These are phyloP conservation scores for Gopherus evgoodei DNA, from an alignment of 2,113 vertebrate species.

Conservation along the genomic window DNA sequence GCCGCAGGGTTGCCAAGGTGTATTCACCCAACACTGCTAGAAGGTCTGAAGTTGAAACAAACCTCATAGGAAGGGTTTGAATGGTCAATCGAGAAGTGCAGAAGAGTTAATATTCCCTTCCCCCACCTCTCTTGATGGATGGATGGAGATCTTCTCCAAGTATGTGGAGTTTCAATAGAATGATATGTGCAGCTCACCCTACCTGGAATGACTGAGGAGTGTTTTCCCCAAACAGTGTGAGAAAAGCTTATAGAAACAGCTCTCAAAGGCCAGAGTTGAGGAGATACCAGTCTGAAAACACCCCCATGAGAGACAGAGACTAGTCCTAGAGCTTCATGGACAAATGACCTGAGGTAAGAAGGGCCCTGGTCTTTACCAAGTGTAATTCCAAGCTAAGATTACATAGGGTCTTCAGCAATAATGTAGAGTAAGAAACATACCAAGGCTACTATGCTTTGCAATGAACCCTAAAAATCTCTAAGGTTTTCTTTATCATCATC, in stretches of 20 bases:
- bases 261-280: rapidly evolving
- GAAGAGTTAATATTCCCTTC: neutral
- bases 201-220: too few relatives aligned
- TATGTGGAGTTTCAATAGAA: neutral
- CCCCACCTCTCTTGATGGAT: too few relatives aligned
- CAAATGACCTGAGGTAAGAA: rapidly evolving
- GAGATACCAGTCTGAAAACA: neutral
- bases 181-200: too few relatives aligned
- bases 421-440: neutral
- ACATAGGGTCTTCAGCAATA: rapidly evolving
- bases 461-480: slow-evolving; percentile 64
- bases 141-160: neutral
- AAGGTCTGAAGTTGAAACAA: neutral
- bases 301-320: neutral
- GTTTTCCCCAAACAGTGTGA: too few relatives aligned
- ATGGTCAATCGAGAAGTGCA: neutral
- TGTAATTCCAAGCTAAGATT: neutral
- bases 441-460: slow-evolving; percentile 30
- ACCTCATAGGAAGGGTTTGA: neutral
- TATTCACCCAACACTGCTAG: neutral
- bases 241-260: too few relatives aligned
- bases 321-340: neutral
- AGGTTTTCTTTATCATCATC: slow-evolving; percentile 49
- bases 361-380: neutral
- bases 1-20: neutral